Evolutionary conservation across 2,888 invertebrate species (phyloP).

Genomic region (Mechanitis messenoides): DNA sequence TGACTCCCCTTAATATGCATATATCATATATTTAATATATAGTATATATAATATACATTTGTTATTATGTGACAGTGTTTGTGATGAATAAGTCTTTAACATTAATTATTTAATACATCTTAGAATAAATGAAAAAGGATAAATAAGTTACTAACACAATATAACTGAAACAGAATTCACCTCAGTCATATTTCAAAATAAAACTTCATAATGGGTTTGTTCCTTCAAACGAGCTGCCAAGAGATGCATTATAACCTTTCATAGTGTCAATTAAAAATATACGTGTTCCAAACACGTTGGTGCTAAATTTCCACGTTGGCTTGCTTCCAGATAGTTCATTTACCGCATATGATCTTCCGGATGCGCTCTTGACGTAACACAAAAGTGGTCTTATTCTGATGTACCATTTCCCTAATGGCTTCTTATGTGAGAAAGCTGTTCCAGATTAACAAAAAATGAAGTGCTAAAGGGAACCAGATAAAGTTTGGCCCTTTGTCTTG

Average conservation of each 20-base stretch:
- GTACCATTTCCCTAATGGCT: constrained; percentile 22
- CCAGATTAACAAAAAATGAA: constrained; percentile 10
- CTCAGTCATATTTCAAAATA: background rate
- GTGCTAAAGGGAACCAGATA: background rate
- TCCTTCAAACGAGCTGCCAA: constrained; percentile 6
- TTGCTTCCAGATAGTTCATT: constrained; percentile 51
- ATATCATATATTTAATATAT: no score
- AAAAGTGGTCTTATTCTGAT: constrained; percentile 37
- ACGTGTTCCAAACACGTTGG: constrained; percentile 13
- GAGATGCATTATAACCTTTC: constrained; percentile 8
- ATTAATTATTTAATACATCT: no score
- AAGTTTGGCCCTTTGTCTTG: background rate
- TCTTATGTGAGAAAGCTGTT: constrained; percentile 18
- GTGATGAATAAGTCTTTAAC: no score
- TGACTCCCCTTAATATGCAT: no score
- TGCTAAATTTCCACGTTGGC: constrained; percentile 43
- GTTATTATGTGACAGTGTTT: no score
- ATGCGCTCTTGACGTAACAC: constrained; percentile 32
- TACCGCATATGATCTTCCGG: constrained; percentile 51
- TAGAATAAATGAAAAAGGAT: no score
- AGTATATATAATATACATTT: no score
- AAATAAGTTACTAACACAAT: no score
- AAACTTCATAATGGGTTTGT: background rate
- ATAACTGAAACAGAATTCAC: no score
- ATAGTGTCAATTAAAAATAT: constrained; percentile 12